Conservation (phyloP, 2,113 vertebrate genomes). For the Microtus montanus region DNA sequence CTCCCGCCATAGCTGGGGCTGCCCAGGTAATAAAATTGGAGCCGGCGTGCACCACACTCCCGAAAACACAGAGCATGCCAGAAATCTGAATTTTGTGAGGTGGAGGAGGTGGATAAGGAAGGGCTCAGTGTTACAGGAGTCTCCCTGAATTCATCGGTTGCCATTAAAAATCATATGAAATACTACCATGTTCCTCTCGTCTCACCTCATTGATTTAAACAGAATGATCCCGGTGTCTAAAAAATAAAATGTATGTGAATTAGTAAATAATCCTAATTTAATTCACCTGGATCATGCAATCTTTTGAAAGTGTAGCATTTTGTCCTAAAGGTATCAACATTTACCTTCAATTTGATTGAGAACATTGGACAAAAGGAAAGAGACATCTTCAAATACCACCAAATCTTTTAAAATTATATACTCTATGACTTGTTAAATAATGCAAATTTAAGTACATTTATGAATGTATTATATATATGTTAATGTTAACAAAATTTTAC, state of each 20-base stretch:
- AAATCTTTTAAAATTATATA: not conserved
- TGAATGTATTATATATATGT: not conserved
- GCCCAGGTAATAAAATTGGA: conserved; percentile 47
- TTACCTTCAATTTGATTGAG: not conserved
- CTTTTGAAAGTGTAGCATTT: not conserved
- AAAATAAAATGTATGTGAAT: not conserved
- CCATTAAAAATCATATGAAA: not conserved
- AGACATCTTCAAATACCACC: not conserved
- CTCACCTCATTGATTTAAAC: not conserved
- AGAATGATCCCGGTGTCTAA: not conserved
- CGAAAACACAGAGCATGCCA: not conserved
- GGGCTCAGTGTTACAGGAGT: not conserved
- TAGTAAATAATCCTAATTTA: not conserved
- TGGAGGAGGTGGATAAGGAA: not conserved
- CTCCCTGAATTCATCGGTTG: not conserved
- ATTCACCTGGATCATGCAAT: not conserved
- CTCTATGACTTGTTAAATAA: not conserved
- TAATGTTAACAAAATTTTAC: not conserved
- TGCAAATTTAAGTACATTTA: not conserved
- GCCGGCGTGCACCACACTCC: rapidly evolving
- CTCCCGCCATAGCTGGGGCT: conserved; percentile 75
- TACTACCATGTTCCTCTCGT: not conserved
- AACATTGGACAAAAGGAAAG: not conserved
- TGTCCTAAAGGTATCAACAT: not conserved
- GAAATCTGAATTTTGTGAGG: conserved; percentile 60